Conservation (phyloP, 2,888 invertebrate species). For the Heliconius charithonia region DNA sequence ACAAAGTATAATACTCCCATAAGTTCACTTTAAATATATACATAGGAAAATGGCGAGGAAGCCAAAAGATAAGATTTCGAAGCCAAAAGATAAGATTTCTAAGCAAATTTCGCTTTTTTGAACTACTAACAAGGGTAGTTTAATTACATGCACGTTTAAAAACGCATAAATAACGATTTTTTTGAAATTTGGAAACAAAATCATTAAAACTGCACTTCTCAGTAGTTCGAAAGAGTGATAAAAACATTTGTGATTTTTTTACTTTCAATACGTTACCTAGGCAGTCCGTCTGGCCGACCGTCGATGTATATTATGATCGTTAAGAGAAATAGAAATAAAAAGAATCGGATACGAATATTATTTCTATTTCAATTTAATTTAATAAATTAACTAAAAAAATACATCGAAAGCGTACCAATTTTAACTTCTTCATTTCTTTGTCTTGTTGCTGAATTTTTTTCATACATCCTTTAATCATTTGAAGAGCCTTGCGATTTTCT, state of each 20-base stretch:
- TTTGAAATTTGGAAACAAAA: too few relatives aligned
- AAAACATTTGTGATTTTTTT: too few relatives aligned
- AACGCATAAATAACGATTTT: too few relatives aligned
- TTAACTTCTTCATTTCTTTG: constrained; percentile 77
- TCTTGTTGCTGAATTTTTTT: constrained; percentile 82
- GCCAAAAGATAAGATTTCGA: background rate
- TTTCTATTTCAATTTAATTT: background rate
- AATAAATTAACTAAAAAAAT: background rate
- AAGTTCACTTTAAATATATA: background rate
- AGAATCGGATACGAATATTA: background rate
- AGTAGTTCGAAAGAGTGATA: too few relatives aligned
- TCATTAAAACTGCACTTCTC: too few relatives aligned
- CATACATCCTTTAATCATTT: constrained; percentile 84
- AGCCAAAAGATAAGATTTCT: too few relatives aligned
- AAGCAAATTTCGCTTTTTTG: too few relatives aligned
- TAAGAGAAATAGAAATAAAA: background rate
- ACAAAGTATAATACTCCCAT: background rate
- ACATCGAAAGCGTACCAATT: constrained; percentile 60
- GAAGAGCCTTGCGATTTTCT: constrained; percentile 82
- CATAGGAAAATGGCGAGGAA: background rate
- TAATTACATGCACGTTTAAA: too few relatives aligned
- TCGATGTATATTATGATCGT: too few relatives aligned
- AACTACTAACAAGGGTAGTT: too few relatives aligned
- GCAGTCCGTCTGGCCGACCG: too few relatives aligned
- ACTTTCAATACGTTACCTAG: too few relatives aligned